A percentile compares a stretch with the other conserved stretches of the same genome.
Evolutionary conservation across 2,797 vertebrate genomes (phyloP).

Genomic region (Clarias platycephalus): DNA sequence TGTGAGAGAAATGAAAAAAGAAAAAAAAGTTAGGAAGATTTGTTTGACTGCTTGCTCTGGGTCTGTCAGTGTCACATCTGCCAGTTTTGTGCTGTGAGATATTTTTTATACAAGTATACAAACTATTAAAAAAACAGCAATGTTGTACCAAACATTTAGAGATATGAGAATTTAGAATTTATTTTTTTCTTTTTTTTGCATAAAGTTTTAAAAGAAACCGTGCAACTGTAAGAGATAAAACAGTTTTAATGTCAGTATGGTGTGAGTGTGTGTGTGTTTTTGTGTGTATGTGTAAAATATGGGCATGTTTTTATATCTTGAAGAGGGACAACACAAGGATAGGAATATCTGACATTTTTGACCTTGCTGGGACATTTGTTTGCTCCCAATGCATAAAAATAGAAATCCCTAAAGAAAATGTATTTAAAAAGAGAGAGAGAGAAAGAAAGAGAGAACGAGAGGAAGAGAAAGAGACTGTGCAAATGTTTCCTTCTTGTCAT

Average conservation of each 20-base stretch:
- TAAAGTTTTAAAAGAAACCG: background rate
- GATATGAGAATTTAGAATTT: too few species aligned
- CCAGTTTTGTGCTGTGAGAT: background rate
- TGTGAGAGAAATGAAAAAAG: background rate
- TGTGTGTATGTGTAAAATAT: background rate
- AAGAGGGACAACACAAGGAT: background rate
- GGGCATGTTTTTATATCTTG: background rate
- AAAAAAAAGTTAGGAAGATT: background rate
- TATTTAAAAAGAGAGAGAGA: background rate
- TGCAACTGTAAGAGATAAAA: background rate
- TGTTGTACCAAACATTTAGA: background rate
- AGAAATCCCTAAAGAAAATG: background rate
- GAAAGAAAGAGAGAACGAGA: too few species aligned
- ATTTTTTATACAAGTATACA: background rate
- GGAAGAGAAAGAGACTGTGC: background rate
- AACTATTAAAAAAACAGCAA: background rate
- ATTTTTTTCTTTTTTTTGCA: background rate
- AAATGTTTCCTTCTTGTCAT: background rate
- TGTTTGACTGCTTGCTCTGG: background rate
- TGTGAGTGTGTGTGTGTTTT: background rate
- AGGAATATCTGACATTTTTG: background rate
- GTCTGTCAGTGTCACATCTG: background rate
- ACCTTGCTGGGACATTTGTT: constrained; percentile 11
- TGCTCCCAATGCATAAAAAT: background rate
- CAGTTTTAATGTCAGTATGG: background rate